phyloP scores from a whole-genome alignment of 2,797 vertebrate species.

The Scomberomorus guttatus region DNA sequence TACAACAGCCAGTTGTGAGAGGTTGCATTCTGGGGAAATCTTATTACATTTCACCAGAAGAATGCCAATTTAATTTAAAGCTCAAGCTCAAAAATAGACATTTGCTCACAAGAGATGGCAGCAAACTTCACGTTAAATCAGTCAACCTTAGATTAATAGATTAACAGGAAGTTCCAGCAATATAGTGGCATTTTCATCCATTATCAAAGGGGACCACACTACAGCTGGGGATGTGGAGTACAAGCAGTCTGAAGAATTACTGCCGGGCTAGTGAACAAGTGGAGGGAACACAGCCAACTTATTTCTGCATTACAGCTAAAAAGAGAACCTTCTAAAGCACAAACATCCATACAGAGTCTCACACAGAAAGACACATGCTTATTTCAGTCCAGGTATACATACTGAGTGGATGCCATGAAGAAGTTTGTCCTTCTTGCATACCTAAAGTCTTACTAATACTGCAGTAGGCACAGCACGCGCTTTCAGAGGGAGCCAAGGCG shows the following conservation, averaged over 20 bases:
- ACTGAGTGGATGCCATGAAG: constrained; percentile 33
- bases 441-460: constrained; percentile 44
- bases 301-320: constrained; percentile 23
- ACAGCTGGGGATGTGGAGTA: background rate
- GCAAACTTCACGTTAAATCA: constrained; percentile 8
- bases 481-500: constrained; percentile 36
- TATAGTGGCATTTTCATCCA: constrained; percentile 5
- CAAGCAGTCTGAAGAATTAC: constrained; percentile 7
- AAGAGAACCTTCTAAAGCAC: no score
- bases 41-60: constrained; percentile 46
- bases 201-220: constrained; percentile 2
- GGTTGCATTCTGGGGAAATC: constrained; percentile 48
- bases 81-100: constrained; percentile 27
- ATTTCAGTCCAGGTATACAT: constrained; percentile 33
- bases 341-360: background rate
- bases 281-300: constrained; percentile 26
- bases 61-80: constrained; percentile 50
- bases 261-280: constrained; percentile 12
- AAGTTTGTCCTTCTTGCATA: constrained; percentile 36
- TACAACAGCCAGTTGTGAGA: constrained; percentile 24
- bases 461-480: constrained; percentile 57
- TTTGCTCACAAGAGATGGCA: background rate
- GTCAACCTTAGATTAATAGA: background rate
- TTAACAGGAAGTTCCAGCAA: constrained; percentile 3
- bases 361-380: constrained; percentile 8